Base-by-base conservation (phyloP, 1,140 invertebrate genomes). In the Sycophaga agraensis region DNA sequence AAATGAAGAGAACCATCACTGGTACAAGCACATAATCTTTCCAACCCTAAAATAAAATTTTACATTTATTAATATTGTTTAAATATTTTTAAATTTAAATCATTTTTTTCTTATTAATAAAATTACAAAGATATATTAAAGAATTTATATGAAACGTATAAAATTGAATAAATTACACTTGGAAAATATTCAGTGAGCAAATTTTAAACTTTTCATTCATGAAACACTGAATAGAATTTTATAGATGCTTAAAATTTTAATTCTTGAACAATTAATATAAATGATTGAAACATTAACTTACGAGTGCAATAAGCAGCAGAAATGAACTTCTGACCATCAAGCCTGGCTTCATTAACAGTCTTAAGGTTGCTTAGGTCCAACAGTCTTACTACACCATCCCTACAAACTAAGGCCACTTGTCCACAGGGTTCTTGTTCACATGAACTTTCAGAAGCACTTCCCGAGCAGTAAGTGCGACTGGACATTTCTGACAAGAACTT, bases 1-100 rank as follows among this genome's bases (percentile, higher is more conserved):
- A 96, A 93, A 68, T 92, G 88, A 43, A 96, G 82, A 49, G 87
- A 86, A 2, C 93, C 93, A 57, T 86, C 83, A 54, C 84, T 86
- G 1, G 91, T 93, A 56, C 89, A 91, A 6, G 88, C 89, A 76
- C 93, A 95, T 17, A 96, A 78, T 53, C 91, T 84, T 70, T 95
- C 93, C 45, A 94, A 84, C 76, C 87, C 87, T 88, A 61, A n/a
- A 71, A 74, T 45, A 62, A 63, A 68, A 31, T 21, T n/a, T n/a
- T n/a, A n/a, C n/a, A n/a, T n/a, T n/a, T n/a, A n/a, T n/a, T n/a
- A n/a, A n/a, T n/a, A n/a, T n/a, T n/a, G n/a, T n/a, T n/a, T n/a
- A n/a, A n/a, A n/a, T n/a, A n/a, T n/a, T n/a, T n/a, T n/a, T n/a
- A n/a, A n/a, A n/a, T n/a, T n/a, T n/a, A n/a, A n/a, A n/a, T n/a